phyloP scores from a whole-genome alignment of 1,140 invertebrate species.

The Anastrepha ludens region DNA sequence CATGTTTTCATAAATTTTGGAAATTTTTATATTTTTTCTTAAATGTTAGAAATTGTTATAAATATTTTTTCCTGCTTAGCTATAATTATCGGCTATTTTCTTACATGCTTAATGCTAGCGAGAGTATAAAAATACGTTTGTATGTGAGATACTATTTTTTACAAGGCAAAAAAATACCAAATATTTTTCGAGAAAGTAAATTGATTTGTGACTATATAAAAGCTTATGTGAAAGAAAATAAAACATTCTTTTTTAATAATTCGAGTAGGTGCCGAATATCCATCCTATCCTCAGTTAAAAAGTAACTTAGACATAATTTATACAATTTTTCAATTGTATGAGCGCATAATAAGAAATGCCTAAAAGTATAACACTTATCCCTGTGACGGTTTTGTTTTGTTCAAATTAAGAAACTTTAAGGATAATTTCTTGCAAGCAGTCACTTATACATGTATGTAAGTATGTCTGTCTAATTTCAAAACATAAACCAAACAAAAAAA shows the following conservation, averaged over 20 bases:
- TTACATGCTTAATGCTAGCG: conserved; percentile 20
- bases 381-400: no score
- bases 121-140: conserved; percentile 43
- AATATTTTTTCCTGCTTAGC: neutral
- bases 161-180: conserved; percentile 6
- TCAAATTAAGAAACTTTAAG: no score
- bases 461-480: neutral
- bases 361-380: neutral
- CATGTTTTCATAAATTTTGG: neutral
- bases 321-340: neutral
- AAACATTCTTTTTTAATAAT: neutral
- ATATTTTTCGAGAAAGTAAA: neutral
- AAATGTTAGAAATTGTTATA: conserved; percentile 4
- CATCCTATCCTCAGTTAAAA: neutral
- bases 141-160: neutral
- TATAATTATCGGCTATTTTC: neutral
- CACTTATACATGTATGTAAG: neutral
- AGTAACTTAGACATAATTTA: neutral
- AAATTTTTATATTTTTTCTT: neutral
- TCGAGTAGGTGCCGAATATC: neutral
- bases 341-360: neutral
- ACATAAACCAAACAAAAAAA: neutral
- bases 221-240: neutral
- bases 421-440: no score
- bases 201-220: neutral